These are phyloP conservation scores for Adoxophyes honmai DNA, from an alignment of 1,140 invertebrate species.

Conservation along the genomic window DNA sequence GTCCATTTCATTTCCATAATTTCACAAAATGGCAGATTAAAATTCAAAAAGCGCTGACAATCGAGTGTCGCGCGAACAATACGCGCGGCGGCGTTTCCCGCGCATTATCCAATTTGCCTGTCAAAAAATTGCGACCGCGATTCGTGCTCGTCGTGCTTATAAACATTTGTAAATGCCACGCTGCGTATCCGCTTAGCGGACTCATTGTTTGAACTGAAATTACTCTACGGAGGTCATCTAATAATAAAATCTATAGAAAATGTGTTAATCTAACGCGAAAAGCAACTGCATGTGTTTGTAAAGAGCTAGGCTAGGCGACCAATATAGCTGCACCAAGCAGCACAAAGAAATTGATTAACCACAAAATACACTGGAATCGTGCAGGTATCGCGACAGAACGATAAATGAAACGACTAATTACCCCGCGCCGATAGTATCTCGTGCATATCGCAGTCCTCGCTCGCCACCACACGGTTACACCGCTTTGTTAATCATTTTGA, in stretches of 20 bases:
- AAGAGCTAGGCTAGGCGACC: no score
- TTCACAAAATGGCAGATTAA: slow-evolving; percentile 66
- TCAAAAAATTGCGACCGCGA: slow-evolving; percentile 56
- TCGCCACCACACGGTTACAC: slow-evolving; percentile 15
- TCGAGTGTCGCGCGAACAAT: slow-evolving; percentile 51
- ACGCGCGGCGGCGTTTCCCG: slow-evolving; percentile 40
- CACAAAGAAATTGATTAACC: slow-evolving; percentile 58
- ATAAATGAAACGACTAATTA: slow-evolving; percentile 68
- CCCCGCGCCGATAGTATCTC: slow-evolving; percentile 47
- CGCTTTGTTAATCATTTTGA: slow-evolving; percentile 31
- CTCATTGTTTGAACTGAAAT: no score
- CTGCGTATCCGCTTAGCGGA: no score
- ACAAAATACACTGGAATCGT: slow-evolving; percentile 56
- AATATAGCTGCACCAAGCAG: no score
- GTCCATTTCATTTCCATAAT: slow-evolving; percentile 67
- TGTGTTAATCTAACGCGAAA: no score
- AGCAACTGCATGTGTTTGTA: no score
- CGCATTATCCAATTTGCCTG: slow-evolving; percentile 67
- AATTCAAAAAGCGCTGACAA: slow-evolving; percentile 62
- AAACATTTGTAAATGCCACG: slow-evolving; percentile 1
- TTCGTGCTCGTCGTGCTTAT: slow-evolving; percentile 22
- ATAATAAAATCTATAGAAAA: no score
- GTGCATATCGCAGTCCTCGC: slow-evolving; percentile 19
- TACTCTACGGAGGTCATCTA: no score
- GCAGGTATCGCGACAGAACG: slow-evolving; percentile 48